Percentiles rank a stretch among this genome's conserved stretches.
phyloP scores from a whole-genome alignment of 37 sponge, comb jelly and placozoan genomes.

The Beroe ovata region DNA sequence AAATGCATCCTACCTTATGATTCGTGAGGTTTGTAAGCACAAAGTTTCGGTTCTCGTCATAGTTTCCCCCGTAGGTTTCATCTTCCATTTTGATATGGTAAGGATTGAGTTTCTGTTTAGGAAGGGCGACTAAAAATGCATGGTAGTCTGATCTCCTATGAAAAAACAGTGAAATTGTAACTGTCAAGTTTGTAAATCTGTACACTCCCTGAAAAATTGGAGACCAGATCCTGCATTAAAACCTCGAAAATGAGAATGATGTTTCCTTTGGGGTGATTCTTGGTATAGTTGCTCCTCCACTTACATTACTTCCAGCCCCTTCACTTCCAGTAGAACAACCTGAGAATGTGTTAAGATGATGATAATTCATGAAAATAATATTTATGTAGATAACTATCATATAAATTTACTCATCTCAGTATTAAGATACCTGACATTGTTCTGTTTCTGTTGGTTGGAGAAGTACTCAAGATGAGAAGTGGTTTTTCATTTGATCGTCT shows the following conservation, averaged over 20 bases:
- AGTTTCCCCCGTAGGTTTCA: slow-evolving; percentile 62
- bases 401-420: no score
- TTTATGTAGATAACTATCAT: no score
- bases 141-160: slow-evolving; percentile 49
- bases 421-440: slow-evolving; percentile 24
- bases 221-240: background rate
- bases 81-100: slow-evolving; percentile 88
- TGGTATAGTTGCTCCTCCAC: background rate
- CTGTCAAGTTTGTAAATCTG: no score
- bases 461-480: slow-evolving; percentile 28
- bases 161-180: no score
- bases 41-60: slow-evolving; percentile 61
- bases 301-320: slow-evolving; percentile 15
- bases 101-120: slow-evolving; percentile 76
- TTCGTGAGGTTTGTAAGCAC: slow-evolving; percentile 53
- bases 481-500: slow-evolving; percentile 54
- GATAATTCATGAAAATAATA: no score
- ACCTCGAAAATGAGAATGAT: slow-evolving; percentile 53
- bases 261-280: slow-evolving; percentile 11
- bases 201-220: no score
- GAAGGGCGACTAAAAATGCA: slow-evolving; percentile 49
- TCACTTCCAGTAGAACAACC: slow-evolving; percentile 67
- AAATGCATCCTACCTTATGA: slow-evolving; percentile 49
- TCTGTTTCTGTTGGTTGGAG: slow-evolving; percentile 56
- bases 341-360: no score